Evolutionary conservation across 2,888 invertebrate species (phyloP).

Genomic region (Xanthia icteritia): DNA sequence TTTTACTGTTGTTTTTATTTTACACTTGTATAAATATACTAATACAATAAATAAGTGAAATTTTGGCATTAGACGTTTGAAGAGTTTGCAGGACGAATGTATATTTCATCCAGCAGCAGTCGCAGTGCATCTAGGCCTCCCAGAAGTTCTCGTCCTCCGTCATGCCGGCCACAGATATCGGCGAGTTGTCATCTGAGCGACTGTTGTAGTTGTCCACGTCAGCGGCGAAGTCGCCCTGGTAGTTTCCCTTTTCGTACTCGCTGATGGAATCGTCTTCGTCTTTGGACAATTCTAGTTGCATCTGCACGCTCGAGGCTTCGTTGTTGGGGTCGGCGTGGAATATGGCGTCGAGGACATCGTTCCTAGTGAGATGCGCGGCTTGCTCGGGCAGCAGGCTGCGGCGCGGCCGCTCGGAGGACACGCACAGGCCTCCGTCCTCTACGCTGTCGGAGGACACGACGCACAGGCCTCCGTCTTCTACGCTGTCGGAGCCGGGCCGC

Average conservation of each 20-base stretch:
- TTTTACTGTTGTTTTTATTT: constrained; percentile 68
- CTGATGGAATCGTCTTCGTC: constrained; percentile 65
- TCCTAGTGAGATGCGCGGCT: constrained; percentile 67
- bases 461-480: neutral
- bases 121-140: constrained; percentile 72
- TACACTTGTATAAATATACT: constrained; percentile 41
- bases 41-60: constrained; percentile 44
- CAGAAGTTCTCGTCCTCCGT: constrained; percentile 83
- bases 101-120: neutral
- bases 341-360: constrained; percentile 76
- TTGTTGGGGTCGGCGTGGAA: constrained; percentile 70
- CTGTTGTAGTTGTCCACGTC: constrained; percentile 82
- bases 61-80: constrained; percentile 16
- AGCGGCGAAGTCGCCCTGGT: constrained; percentile 78
- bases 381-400: constrained; percentile 66
- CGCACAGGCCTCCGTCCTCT: neutral
- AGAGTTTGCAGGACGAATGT: constrained; percentile 19
- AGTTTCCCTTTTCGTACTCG: constrained; percentile 69
- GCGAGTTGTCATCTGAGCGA: constrained; percentile 76
- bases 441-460: neutral
- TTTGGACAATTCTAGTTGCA: constrained; percentile 69
- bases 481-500: constrained; percentile 32
- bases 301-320: constrained; percentile 69
- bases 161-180: constrained; percentile 76
- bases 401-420: neutral